A percentile compares a stretch with the other conserved stretches of the same genome.
Conservation (phyloP, 2,113 vertebrate genomes). For the Gallinago undulata region DNA sequence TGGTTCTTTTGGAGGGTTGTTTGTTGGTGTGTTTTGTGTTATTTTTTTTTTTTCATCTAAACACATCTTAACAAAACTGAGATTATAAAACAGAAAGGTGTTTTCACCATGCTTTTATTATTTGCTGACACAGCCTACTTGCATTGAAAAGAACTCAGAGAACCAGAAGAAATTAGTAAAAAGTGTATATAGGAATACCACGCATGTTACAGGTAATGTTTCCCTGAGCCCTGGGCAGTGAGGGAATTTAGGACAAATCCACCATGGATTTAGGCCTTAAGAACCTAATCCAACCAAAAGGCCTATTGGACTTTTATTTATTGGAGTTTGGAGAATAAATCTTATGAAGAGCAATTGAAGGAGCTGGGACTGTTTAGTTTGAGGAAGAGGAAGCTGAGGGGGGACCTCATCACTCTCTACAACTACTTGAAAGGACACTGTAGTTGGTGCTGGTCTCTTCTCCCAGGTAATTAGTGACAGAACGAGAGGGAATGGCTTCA, state of each 20-base stretch:
- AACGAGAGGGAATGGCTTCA: too few relatives aligned
- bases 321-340: neutral
- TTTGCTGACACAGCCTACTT: neutral
- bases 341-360: too few relatives aligned
- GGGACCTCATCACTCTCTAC: too few relatives aligned
- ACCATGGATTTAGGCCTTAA: neutral
- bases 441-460: too few relatives aligned
- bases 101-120: neutral
- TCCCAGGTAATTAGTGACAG: too few relatives aligned
- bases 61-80: neutral
- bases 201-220: fast-evolving
- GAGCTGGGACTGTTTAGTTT: too few relatives aligned
- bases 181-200: neutral
- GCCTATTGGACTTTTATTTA: too few relatives aligned
- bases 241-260: neutral
- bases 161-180: neutral
- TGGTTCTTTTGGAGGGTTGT: neutral
- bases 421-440: too few relatives aligned
- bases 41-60: neutral
- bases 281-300: neutral
- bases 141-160: neutral
- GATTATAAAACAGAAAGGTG: slow-evolving; percentile 22
- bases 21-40: neutral
- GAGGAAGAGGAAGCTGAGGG: too few relatives aligned
- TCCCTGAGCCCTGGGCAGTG: neutral